Evolutionary conservation across 2,888 invertebrate genomes (phyloP).

Genomic region (Erebia aethiops): DNA sequence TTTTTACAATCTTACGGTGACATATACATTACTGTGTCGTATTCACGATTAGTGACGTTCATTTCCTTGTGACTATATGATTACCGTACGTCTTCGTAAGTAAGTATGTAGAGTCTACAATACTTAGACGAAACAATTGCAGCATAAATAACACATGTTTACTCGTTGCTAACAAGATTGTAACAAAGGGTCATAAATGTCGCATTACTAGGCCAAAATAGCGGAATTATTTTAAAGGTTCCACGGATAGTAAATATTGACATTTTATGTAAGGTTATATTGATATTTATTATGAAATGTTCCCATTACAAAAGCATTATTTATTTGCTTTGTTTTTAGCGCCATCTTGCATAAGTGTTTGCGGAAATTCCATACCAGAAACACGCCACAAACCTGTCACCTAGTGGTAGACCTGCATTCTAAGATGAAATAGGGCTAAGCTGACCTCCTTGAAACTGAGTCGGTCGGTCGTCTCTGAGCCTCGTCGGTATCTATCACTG

Average conservation of each 20-base stretch:
- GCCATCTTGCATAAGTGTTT: constrained; percentile 10
- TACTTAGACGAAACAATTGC: constrained; percentile 27
- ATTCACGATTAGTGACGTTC: too few species aligned
- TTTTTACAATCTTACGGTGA: too few species aligned
- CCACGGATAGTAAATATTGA: constrained; percentile 24
- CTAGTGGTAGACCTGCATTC: too few species aligned
- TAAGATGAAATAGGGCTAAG: too few species aligned
- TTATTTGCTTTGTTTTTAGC: not conserved
- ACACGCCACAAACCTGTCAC: too few species aligned
- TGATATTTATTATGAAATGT: not conserved
- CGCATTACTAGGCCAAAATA: constrained; percentile 26
- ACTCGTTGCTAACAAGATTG: constrained; percentile 32
- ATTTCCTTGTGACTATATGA: not conserved
- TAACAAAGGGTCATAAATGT: constrained; percentile 36
- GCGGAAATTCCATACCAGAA: too few species aligned
- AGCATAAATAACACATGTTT: constrained; percentile 32
- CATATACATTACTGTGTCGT: too few species aligned
- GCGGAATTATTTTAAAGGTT: constrained; percentile 22
- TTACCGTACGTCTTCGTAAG: not conserved
- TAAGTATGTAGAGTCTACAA: not conserved
- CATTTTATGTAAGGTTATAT: constrained; percentile 21
- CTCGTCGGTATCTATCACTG: too few species aligned
- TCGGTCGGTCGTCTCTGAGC: too few species aligned
- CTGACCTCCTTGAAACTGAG: too few species aligned
- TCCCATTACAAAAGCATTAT: not conserved